phyloP scores from a whole-genome alignment of 2,113 vertebrate genomes.

The Chinchilla lanigera region DNA sequence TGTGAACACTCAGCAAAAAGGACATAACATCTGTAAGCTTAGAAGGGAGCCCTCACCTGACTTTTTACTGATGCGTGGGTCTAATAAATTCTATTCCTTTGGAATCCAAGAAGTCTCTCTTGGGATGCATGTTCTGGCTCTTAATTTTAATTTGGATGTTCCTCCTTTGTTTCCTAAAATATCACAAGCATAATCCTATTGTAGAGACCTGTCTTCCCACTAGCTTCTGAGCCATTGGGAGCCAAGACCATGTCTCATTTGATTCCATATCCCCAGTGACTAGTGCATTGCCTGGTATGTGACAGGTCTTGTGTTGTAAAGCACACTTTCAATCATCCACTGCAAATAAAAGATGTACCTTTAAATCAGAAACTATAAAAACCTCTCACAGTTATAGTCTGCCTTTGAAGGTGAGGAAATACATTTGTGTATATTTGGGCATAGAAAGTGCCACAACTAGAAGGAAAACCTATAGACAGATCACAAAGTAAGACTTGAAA shows the following conservation, averaged over 20 bases:
- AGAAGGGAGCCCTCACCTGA: neutral
- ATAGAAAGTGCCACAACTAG: neutral
- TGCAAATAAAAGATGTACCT: neutral
- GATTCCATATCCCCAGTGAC: neutral
- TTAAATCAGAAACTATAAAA: slow-evolving; percentile 37
- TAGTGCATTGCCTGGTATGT: neutral
- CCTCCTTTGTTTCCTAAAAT: slow-evolving; percentile 15
- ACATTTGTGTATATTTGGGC: neutral
- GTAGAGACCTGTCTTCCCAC: neutral
- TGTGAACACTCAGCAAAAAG: neutral
- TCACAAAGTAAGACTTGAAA: neutral
- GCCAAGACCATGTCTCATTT: neutral
- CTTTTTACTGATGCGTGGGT: neutral
- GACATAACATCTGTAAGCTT: neutral
- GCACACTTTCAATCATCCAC: neutral
- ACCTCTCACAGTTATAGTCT: neutral
- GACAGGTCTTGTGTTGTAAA: neutral
- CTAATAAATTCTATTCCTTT: slow-evolving; percentile 7
- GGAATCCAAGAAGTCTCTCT: slow-evolving; percentile 39
- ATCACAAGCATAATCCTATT: neutral
- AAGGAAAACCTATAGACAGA: neutral
- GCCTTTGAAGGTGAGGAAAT: slow-evolving; percentile 13
- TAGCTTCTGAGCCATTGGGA: neutral
- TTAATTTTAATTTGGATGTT: neutral
- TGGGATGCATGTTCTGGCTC: neutral